Base-by-base conservation (phyloP, 2,113 vertebrate species). In the Acanthisitta chloris region DNA sequence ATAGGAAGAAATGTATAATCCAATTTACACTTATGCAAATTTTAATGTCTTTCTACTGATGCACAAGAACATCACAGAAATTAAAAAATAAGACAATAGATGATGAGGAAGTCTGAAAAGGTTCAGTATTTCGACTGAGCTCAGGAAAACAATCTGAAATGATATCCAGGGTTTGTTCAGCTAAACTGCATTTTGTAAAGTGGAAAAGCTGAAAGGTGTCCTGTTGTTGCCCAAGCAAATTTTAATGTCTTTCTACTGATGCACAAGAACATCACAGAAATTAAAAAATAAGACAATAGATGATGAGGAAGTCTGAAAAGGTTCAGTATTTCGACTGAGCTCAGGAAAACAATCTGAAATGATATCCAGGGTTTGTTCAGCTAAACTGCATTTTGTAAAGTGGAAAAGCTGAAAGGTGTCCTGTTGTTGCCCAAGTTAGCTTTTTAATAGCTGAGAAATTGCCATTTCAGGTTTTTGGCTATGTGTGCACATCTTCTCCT, bases 81-180 rank as follows among this genome's bases (percentile, higher is more conserved):
- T 66, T 4, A 4, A 40, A 69, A 66, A 52, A 26, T 4, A 46
- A 26, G 20, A 23, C 2, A 9, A 2, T 18, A 0, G 1, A 18
- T 34, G 6, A 54, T 52, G 14, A 61, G 26, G 10, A 34, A 58
- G 5, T 40, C 43, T 48, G 16, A 16, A 46, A 76, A 84, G 18
- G 29, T 24, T 89, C 55, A 51, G 28, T 62, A 14, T 24, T 71
- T 71, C 33, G 38, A 5, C 29, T 49, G 51, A 57, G 4, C 13
- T 82, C 43, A 20, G 36, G 31, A 29, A 71, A 73, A 57, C 0
- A 1, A 1, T 64, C 28, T 69, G 81, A 71, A 91, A 84, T 25
- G 25, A 28, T 29, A 31, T 18, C 11, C 28, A 21, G 36, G 43
- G 15, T 65, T 71, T 48, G 11, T 64, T 80, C 28, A 40, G n/a